Conservation (phyloP, 2,113 vertebrate genomes). For the Campylomormyrus tamandua region DNA sequence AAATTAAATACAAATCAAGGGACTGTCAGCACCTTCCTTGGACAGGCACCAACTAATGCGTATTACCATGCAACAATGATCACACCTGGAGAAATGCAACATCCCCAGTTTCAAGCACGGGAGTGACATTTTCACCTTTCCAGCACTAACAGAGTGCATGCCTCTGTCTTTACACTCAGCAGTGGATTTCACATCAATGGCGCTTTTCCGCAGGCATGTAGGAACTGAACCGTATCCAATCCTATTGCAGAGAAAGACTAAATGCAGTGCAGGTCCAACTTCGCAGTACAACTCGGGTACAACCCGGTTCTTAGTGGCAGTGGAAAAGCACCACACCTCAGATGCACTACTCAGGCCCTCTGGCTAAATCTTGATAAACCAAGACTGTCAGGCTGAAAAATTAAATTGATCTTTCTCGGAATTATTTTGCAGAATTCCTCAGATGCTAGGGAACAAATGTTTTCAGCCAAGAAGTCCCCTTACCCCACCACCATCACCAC, state of each 20-base stretch:
- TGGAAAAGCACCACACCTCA: background rate
- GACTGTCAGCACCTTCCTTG: background rate
- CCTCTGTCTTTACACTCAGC: background rate
- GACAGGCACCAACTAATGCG: background rate
- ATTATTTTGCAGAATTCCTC: constrained; percentile 25
- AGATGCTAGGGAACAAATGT: constrained; percentile 6
- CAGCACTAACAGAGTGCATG: background rate
- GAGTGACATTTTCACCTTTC: background rate
- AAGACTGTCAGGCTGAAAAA: background rate
- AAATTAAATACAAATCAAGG: background rate
- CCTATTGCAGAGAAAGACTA: background rate
- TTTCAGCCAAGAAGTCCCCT: background rate
- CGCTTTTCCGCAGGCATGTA: background rate
- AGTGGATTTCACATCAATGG: background rate
- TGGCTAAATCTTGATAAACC: background rate
- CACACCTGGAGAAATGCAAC: background rate
- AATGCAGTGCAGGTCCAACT: background rate
- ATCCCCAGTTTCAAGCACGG: background rate
- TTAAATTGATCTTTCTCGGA: background rate
- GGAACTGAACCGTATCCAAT: background rate
- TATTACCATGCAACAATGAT: background rate
- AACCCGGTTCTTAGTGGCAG: background rate
- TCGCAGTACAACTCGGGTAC: background rate
- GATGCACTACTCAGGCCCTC: background rate
- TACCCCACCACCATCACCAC: background rate